A percentile compares a stretch with the other conserved stretches of the same genome.
Evolutionary conservation across 2,888 invertebrate genomes (phyloP).

Genomic region (Folsomia candida): DNA sequence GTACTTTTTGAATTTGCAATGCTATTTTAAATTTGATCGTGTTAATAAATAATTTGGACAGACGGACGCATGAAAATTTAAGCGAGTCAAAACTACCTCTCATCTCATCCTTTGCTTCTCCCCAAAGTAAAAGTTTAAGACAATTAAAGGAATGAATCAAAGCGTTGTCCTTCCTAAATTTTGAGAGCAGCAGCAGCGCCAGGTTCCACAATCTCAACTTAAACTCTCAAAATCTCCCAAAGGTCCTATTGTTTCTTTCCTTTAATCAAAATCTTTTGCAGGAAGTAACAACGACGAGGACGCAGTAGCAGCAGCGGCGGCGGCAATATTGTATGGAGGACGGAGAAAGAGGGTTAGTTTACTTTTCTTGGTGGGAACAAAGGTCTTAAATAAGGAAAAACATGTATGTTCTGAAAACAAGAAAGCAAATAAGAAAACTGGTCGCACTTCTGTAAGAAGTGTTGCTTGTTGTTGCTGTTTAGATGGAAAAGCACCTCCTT

Average conservation of each 20-base stretch:
- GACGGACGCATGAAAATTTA: conserved; percentile 47
- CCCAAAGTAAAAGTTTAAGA: conserved; percentile 47
- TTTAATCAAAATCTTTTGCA: conserved; percentile 51
- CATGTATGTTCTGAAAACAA: conserved; percentile 14
- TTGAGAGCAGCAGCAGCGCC: too few species aligned
- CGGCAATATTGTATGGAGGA: too few species aligned
- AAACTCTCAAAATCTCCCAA: conserved; percentile 47
- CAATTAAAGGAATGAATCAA: conserved; percentile 50
- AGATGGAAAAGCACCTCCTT: too few species aligned
- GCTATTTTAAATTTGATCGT: conserved; percentile 10
- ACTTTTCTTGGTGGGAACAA: conserved; percentile 4
- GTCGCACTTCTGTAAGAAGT: too few species aligned
- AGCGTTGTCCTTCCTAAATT: conserved; percentile 47
- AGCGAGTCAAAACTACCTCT: conserved; percentile 7
- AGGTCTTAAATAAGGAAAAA: conserved; percentile 6
- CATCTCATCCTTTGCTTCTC: neutral
- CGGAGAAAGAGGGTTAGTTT: conserved; percentile 8
- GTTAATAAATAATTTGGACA: conserved; percentile 44
- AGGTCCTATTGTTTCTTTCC: conserved; percentile 50
- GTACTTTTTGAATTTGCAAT: too few species aligned
- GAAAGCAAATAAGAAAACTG: neutral
- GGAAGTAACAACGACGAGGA: too few species aligned
- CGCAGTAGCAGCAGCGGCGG: too few species aligned
- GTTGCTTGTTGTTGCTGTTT: too few species aligned
- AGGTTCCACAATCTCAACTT: conserved; percentile 4